phyloP scores from a whole-genome alignment of 2,888 invertebrate species.

The Beris morrisii region DNA sequence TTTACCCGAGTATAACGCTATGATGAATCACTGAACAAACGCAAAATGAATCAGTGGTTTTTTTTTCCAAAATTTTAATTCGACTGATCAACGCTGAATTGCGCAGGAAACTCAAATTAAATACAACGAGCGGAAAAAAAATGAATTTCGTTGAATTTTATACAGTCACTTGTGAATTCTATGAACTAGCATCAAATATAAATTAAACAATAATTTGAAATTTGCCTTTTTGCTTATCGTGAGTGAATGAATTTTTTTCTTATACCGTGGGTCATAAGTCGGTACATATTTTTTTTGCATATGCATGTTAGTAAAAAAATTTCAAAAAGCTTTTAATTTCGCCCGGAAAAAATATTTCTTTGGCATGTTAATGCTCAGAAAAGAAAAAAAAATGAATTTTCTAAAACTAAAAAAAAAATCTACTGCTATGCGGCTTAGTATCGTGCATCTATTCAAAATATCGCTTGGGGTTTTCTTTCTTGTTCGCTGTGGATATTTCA shows the following conservation, averaged over 20 bases:
- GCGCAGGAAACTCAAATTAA: not conserved
- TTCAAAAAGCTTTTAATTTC: constrained; percentile 1
- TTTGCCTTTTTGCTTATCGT: constrained; percentile 6
- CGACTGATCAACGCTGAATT: not conserved
- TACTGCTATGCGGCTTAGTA: no score
- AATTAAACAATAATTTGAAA: constrained; percentile 27
- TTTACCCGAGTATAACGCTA: no score
- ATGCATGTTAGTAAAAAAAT: not conserved
- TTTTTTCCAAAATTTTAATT: no score
- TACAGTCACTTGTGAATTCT: constrained; percentile 3
- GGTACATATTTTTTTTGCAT: not conserved
- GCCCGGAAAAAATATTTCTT: not conserved
- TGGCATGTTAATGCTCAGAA: not conserved
- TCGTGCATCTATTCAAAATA: no score
- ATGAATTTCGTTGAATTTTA: constrained; percentile 22
- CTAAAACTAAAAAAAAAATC: not conserved
- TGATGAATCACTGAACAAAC: no score
- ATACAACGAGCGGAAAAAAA: not conserved
- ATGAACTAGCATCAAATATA: constrained; percentile 8
- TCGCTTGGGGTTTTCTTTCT: no score
- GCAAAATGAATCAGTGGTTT: no score
- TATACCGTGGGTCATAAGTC: no score
- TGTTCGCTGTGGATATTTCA: no score
- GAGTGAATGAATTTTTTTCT: no score
- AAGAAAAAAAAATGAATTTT: not conserved